Evolutionary conservation across 35 echinoderm and acorn worm genomes (phyloP).

Genomic region (Amphiura filiformis): DNA sequence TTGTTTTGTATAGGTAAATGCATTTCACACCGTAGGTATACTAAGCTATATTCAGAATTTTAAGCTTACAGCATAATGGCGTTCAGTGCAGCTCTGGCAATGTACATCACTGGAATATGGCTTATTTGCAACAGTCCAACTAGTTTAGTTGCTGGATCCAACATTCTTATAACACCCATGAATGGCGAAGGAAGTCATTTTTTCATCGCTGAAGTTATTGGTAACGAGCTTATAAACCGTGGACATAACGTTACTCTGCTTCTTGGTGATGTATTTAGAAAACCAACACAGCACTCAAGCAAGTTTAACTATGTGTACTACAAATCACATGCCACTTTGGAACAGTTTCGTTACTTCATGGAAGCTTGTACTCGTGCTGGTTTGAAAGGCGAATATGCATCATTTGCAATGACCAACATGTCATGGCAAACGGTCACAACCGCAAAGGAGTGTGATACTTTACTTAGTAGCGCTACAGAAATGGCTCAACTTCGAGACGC

Average conservation of each 20-base stretch:
- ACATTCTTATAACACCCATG: neutral
- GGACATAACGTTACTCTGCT: constrained; percentile 28
- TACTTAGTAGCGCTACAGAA: neutral
- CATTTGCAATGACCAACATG: neutral
- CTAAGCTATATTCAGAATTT: no score
- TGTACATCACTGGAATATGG: no score
- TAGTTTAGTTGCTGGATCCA: no score
- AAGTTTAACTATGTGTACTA: neutral
- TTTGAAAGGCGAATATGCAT: neutral
- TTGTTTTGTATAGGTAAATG: no score
- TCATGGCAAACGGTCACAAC: neutral
- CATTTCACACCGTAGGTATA: no score
- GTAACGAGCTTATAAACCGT: neutral
- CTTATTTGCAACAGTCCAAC: no score
- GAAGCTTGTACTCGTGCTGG: neutral
- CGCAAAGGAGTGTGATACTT: neutral
- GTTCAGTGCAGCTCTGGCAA: no score
- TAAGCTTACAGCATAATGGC: no score
- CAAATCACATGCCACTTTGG: neutral
- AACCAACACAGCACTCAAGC: neutral
- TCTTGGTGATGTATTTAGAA: neutral
- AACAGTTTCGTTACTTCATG: neutral
- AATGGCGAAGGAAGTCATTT: constrained; percentile 78
- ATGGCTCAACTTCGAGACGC: neutral
- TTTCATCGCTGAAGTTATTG: constrained; percentile 35